Conservation (phyloP, 2,797 vertebrate species). For the Rachycentron canadum region DNA sequence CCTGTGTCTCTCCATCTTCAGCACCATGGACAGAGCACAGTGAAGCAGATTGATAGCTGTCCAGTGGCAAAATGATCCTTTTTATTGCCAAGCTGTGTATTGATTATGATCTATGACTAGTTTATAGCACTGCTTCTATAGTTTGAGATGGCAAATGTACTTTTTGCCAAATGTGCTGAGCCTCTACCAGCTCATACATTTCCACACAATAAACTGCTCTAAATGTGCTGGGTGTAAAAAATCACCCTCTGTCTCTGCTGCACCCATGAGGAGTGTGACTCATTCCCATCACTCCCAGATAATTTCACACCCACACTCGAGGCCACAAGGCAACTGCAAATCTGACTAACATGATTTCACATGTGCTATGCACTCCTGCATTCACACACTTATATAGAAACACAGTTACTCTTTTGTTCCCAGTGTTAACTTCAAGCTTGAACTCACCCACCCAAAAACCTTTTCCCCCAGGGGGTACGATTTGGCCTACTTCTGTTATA, state of each 20-base stretch:
- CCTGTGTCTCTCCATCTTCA: neutral
- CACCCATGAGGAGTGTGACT: slow-evolving; percentile 41
- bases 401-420: slow-evolving; percentile 1
- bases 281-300: slow-evolving; percentile 31
- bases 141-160: neutral
- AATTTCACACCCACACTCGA: slow-evolving; percentile 30
- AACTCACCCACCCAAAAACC: slow-evolving; percentile 4
- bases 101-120: neutral
- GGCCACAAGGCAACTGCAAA: slow-evolving; percentile 14
- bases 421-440: neutral
- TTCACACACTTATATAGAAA: slow-evolving; percentile 23
- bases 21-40: neutral
- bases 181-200: neutral
- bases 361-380: slow-evolving; percentile 9
- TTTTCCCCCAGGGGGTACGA: neutral
- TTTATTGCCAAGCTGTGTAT: slow-evolving; percentile 2
- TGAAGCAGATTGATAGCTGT: neutral
- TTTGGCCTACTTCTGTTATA: slow-evolving; percentile 42
- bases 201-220: slow-evolving; percentile 13
- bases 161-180: neutral
- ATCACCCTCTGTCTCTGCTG: neutral
- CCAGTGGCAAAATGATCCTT: neutral
- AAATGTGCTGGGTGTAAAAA: slow-evolving; percentile 13
- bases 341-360: slow-evolving; percentile 25
- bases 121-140: neutral